phyloP scores from a whole-genome alignment of 2,888 invertebrate species.

The Tetramorium bicarinatum region DNA sequence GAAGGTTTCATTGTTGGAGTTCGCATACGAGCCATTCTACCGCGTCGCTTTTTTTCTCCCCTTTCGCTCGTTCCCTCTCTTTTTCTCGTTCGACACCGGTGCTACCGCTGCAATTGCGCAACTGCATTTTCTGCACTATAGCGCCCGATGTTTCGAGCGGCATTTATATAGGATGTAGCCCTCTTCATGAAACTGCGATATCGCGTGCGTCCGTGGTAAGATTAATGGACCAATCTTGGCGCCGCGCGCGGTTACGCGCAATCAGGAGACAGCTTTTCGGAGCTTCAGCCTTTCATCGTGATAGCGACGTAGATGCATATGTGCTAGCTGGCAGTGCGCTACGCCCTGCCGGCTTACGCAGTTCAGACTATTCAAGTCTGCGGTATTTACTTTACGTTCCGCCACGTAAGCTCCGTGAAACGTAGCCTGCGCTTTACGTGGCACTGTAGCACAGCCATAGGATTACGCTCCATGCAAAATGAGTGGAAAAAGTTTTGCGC shows the following conservation, averaged over 20 bases:
- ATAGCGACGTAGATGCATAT: constrained; percentile 38
- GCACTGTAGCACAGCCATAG: not conserved
- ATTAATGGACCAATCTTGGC: constrained; percentile 73
- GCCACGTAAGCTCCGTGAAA: constrained; percentile 46
- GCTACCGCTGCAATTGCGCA: constrained; percentile 50
- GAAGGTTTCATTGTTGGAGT: constrained; percentile 75
- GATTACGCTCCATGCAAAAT: not conserved
- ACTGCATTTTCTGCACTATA: constrained; percentile 43
- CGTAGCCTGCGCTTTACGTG: constrained; percentile 8
- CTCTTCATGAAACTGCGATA: constrained; percentile 70
- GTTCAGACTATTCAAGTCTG: constrained; percentile 60
- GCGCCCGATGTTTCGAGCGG: not conserved
- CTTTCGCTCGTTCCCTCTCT: not conserved
- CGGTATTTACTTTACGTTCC: constrained; percentile 64
- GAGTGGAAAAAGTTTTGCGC: not conserved
- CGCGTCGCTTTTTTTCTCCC: not conserved
- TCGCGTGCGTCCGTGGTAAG: constrained; percentile 60
- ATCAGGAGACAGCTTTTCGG: constrained; percentile 67
- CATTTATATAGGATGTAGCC: constrained; percentile 70
- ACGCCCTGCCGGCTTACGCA: constrained; percentile 57
- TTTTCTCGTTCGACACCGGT: constrained; percentile 8
- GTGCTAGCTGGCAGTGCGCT: constrained; percentile 25
- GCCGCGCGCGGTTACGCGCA: constrained; percentile 63
- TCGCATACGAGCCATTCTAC: constrained; percentile 64
- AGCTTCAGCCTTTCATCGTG: constrained; percentile 66